phyloP scores from a whole-genome alignment of 23 tunicate species.

The Oikopleura vanhoeffeni region DNA sequence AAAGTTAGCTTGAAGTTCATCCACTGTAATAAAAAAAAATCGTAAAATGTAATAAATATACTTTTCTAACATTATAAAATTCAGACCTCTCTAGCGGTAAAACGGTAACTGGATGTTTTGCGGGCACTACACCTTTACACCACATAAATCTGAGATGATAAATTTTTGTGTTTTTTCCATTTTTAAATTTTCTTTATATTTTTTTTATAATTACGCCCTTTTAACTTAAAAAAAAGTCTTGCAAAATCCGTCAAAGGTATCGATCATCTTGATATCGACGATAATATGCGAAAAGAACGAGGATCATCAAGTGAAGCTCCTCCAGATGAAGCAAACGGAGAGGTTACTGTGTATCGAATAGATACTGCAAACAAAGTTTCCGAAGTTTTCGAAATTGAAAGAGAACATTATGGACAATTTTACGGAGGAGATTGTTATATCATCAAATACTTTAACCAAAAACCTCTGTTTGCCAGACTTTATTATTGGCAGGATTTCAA shows the following conservation, averaged over 20 bases:
- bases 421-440: slow-evolving; percentile 99
- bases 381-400: neutral
- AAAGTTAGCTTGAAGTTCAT: too few relatives aligned
- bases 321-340: neutral
- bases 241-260: slow-evolving; percentile 11
- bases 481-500: slow-evolving; percentile 4
- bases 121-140: too few relatives aligned
- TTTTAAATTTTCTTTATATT: too few relatives aligned
- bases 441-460: slow-evolving; percentile 37
- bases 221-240: too few relatives aligned
- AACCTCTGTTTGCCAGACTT: neutral
- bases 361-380: neutral
- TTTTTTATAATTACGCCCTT: too few relatives aligned
- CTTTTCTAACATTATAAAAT: too few relatives aligned
- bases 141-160: too few relatives aligned
- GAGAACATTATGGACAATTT: slow-evolving; percentile 38
- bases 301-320: neutral
- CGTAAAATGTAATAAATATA: too few relatives aligned
- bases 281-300: neutral
- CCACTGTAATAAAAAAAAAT: too few relatives aligned
- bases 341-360: neutral
- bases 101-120: too few relatives aligned
- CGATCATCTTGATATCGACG: slow-evolving; percentile 6
- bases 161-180: too few relatives aligned
- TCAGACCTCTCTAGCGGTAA: too few relatives aligned